These are phyloP conservation scores for Poeciliopsis prolifica DNA, from an alignment of 2,113 vertebrate genomes.

Conservation along the genomic window DNA sequence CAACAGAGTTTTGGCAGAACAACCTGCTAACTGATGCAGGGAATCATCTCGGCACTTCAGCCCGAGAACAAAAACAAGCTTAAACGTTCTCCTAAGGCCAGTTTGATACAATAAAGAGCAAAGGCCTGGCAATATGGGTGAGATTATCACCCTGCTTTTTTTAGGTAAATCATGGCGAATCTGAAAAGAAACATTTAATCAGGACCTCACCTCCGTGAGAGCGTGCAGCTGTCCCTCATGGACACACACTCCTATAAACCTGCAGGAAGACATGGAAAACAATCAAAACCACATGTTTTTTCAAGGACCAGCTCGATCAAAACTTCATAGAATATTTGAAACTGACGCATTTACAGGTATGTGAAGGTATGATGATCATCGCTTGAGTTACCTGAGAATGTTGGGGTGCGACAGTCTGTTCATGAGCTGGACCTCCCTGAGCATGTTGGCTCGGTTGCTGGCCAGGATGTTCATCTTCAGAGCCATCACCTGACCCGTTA, in stretches of 20 bases:
- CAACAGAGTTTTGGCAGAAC: too few relatives aligned
- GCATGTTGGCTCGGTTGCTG: constrained; percentile 95
- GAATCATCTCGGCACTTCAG: too few relatives aligned
- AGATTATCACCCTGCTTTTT: neutral
- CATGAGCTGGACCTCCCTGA: constrained; percentile 97
- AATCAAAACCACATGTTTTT: neutral
- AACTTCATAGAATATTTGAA: neutral
- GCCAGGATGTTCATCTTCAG: constrained; percentile 98
- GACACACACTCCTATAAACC: constrained; percentile 96
- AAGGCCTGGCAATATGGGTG: too few relatives aligned
- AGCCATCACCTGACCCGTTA: constrained; percentile 95
- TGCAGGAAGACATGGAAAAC: constrained; percentile 56
- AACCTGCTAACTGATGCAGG: too few relatives aligned
- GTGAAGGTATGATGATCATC: neutral
- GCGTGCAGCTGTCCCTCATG: constrained; percentile 96
- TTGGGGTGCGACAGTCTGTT: constrained; percentile 88
- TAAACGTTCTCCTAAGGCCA: too few relatives aligned
- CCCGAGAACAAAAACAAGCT: too few relatives aligned
- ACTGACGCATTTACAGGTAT: neutral
- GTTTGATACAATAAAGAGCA: too few relatives aligned
- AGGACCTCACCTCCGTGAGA: constrained; percentile 87
- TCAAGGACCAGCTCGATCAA: neutral
- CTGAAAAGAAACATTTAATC: neutral
- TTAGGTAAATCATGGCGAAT: neutral
- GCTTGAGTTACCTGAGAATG: constrained; percentile 79